A percentile compares a stretch with the other conserved stretches of the same genome.
Conservation (phyloP, 1,140 invertebrate species). For the Temnothorax curvispinosus region DNA sequence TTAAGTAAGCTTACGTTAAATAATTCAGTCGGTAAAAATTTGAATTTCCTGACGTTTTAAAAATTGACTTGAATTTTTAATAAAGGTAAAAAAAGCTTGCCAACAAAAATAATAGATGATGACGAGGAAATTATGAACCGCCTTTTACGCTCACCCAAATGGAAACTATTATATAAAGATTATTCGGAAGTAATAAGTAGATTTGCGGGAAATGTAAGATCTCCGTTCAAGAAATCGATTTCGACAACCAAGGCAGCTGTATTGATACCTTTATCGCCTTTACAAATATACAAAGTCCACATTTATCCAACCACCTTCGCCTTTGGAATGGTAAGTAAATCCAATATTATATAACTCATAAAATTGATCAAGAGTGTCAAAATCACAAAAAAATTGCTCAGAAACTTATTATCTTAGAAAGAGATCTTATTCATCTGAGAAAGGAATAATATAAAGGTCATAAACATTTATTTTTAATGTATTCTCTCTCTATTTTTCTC, state of each 20-base stretch:
- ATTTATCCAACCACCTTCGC: slow-evolving; percentile 73
- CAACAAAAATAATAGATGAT: background rate
- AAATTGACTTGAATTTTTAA: background rate
- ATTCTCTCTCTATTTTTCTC: background rate
- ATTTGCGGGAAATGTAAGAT: background rate
- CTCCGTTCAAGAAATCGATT: background rate
- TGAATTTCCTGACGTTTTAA: background rate
- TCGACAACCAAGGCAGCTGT: slow-evolving; percentile 21
- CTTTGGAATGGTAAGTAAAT: slow-evolving; percentile 75
- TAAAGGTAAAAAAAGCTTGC: background rate
- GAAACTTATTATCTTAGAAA: background rate
- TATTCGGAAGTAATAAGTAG: background rate
- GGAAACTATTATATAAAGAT: slow-evolving; percentile 11
- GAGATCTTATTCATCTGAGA: background rate
- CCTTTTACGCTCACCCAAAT: background rate
- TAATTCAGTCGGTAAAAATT: background rate
- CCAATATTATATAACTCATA: background rate
- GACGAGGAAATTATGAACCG: slow-evolving; percentile 38
- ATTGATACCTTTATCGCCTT: slow-evolving; percentile 76
- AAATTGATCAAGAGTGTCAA: background rate
- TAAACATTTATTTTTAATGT: background rate
- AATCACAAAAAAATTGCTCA: background rate
- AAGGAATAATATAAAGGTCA: background rate
- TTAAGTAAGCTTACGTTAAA: slow-evolving; percentile 1
- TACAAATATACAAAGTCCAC: slow-evolving; percentile 77